A percentile compares a stretch with the other conserved stretches of the same genome.
These are phyloP conservation scores for Siphamia tubifer DNA, from an alignment of 2,113 vertebrate species.

Conservation along the genomic window DNA sequence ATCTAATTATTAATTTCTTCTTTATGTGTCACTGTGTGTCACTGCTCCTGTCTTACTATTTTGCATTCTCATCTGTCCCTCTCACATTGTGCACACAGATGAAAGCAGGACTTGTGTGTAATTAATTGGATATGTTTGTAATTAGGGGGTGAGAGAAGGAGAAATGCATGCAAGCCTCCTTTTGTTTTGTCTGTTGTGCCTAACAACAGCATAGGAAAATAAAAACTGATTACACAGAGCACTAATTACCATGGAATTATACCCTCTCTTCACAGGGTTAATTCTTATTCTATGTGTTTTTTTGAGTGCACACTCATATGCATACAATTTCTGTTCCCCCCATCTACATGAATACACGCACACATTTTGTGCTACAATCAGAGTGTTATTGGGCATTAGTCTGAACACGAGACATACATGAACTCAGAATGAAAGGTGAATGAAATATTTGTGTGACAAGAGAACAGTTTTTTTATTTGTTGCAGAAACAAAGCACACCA, in stretches of 20 bases:
- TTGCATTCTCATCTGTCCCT: constrained; percentile 47
- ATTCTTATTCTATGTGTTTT: constrained; percentile 41
- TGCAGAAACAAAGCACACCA: constrained; percentile 14
- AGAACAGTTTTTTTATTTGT: constrained; percentile 7
- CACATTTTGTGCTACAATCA: constrained; percentile 1
- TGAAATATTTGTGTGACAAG: constrained; percentile 30
- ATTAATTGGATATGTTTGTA: constrained; percentile 84
- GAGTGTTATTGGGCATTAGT: constrained; percentile 14
- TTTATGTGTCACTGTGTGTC: constrained; percentile 57
- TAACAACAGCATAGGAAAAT: constrained; percentile 65
- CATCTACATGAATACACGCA: background rate
- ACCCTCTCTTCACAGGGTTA: constrained; percentile 71
- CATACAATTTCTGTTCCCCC: background rate
- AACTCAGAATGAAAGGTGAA: background rate
- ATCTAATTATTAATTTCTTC: constrained; percentile 60
- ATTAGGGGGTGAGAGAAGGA: constrained; percentile 71
- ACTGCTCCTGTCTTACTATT: constrained; percentile 45
- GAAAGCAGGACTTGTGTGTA: constrained; percentile 72
- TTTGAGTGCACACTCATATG: background rate
- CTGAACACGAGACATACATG: constrained; percentile 1
- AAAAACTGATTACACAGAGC: constrained; percentile 79
- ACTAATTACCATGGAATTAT: constrained; percentile 79
- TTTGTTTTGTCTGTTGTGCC: constrained; percentile 75
- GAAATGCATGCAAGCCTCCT: constrained; percentile 53
- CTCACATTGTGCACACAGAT: constrained; percentile 45